A percentile compares a stretch with the other conserved stretches of the same genome.
phyloP scores from a whole-genome alignment of 2,888 invertebrate genomes.

The Neoitamus cyanurus region DNA sequence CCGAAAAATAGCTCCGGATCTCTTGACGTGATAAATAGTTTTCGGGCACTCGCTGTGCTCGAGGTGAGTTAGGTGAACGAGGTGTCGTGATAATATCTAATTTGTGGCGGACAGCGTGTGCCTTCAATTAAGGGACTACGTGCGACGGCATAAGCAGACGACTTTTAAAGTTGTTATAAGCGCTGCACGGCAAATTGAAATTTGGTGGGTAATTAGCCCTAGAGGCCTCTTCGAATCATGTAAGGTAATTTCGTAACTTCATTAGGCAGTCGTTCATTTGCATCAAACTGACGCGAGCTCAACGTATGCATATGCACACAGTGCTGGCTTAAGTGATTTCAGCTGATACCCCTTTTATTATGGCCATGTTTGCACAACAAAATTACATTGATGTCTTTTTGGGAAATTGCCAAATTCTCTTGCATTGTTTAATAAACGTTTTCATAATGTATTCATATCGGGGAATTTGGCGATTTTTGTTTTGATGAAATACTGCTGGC shows the following conservation, averaged over 20 bases:
- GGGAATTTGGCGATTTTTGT: too few relatives aligned
- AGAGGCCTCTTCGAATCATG: not conserved
- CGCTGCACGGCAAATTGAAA: slow-evolving; percentile 32
- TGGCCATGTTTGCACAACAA: too few relatives aligned
- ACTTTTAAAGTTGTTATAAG: slow-evolving; percentile 6
- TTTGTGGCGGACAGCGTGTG: slow-evolving; percentile 45
- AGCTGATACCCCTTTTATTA: not conserved
- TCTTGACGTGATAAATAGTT: slow-evolving; percentile 38
- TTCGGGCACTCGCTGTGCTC: not conserved
- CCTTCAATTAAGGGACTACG: slow-evolving; percentile 18
- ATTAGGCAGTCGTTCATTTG: slow-evolving; percentile 7
- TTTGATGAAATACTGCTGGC: too few relatives aligned
- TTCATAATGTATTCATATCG: too few relatives aligned
- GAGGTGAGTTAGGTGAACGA: slow-evolving; percentile 24
- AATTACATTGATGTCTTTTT: too few relatives aligned
- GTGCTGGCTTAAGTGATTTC: not conserved
- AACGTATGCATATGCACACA: not conserved
- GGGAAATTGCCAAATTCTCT: too few relatives aligned
- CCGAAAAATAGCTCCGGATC: slow-evolving; percentile 41
- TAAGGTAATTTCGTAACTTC: slow-evolving; percentile 14
- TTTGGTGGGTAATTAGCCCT: slow-evolving; percentile 40
- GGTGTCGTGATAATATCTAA: slow-evolving; percentile 47
- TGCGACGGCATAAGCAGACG: not conserved
- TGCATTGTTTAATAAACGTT: too few relatives aligned
- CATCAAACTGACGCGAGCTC: not conserved